Evolutionary conservation across 2,113 vertebrate species (phyloP), one percentile per base, ranked within the genome.

Genomic region (Cephalopterus ornatus): DNA sequence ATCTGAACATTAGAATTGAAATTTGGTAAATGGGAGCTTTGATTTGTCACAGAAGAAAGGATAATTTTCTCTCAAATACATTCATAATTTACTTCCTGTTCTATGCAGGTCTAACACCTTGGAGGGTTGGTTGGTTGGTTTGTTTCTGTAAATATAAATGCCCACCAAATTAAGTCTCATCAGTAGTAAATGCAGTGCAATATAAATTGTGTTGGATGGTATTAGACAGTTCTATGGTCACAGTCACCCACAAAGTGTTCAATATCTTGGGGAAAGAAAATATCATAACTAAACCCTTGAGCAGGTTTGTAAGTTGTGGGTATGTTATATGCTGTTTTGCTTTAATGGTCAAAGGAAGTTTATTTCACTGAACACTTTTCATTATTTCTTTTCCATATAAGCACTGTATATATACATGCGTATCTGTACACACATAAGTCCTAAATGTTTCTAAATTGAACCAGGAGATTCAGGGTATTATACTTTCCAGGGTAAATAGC

Each of bases 361-460:
- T 83, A 84, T 78, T 89, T 80, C 62, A 53, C 12, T 9, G 24
- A 53, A 50, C 35, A 35, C 12, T 96, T 73, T 83, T 87, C 12
- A 2, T 58, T 72, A 46, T 88, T 92, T 72, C 49, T 77, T 63
- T 71, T 72, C 58, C 33, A n/a, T 39, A 73, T 46, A 37, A 77
- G 37, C 27, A 46, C 12, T 73, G 24, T 53, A 42, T 89, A 65
- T 56, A 81, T 10, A 41, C n/a, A n/a, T n/a, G n/a, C n/a, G n/a
- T n/a, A n/a, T n/a, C n/a, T n/a, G n/a, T n/a, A n/a, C 21, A 39
- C 27, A 55, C 6, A 1, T 12, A 82, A 85, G 37, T 76, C 50
- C 70, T 72, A 76, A 91, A 41, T 68, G 72, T 83, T 93, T 71
- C 50, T n/a, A 84, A 95, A 94, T 66, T 66, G 71, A 93, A 83